Evolutionary conservation across 2,888 invertebrate genomes (phyloP).

Genomic region (Dioctria rufipes): DNA sequence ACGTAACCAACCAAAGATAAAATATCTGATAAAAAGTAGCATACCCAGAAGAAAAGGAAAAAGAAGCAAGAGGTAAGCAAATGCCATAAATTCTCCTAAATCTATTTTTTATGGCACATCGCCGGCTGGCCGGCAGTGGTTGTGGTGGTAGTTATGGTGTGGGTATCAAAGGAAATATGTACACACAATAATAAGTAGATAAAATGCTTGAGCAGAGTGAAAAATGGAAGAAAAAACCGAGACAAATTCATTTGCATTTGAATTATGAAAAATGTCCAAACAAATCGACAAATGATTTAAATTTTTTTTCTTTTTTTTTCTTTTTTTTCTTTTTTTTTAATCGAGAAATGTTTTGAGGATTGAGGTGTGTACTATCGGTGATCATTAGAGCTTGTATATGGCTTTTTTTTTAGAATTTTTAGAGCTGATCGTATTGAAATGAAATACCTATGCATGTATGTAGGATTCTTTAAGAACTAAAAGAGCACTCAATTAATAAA

Average conservation of each 20-base stretch:
- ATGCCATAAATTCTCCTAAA: slow-evolving; percentile 50
- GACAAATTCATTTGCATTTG: slow-evolving; percentile 46
- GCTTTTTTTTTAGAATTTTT: too few relatives aligned
- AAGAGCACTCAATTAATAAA: too few relatives aligned
- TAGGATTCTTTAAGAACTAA: too few relatives aligned
- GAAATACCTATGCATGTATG: too few relatives aligned
- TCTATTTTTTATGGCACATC: slow-evolving; percentile 45
- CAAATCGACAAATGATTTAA: slow-evolving; percentile 46
- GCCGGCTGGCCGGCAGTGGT: not conserved
- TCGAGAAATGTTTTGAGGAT: too few relatives aligned
- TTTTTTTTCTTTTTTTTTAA: not conserved
- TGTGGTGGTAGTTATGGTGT: not conserved
- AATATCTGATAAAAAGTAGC: not conserved
- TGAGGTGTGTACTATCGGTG: too few relatives aligned
- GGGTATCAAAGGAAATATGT: not conserved
- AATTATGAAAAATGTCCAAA: slow-evolving; percentile 49
- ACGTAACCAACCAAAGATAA: not conserved
- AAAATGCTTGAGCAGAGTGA: slow-evolving; percentile 3
- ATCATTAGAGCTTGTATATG: too few relatives aligned
- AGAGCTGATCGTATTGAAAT: too few relatives aligned
- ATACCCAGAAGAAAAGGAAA: not conserved
- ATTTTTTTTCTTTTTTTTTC: not conserved
- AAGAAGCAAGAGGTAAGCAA: not conserved
- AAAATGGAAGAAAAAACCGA: slow-evolving; percentile 11
- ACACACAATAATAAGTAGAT: slow-evolving; percentile 8